phyloP scores from a whole-genome alignment of 2,888 invertebrate species.

The Orthosia gracilis region DNA sequence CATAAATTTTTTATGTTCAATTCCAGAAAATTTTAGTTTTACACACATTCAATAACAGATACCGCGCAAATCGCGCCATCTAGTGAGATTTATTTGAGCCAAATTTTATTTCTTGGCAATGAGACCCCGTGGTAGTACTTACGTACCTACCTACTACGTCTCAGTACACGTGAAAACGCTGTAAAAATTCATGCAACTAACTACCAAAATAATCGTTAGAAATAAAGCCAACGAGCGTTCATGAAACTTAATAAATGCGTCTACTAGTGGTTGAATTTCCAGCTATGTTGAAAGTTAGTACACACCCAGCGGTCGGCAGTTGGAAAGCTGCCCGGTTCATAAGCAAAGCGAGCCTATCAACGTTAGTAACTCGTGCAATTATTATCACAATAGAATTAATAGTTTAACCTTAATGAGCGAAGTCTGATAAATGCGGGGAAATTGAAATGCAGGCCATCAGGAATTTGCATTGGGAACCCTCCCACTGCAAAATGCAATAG shows the following conservation, averaged over 20 bases:
- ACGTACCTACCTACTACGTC: no score
- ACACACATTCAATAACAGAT: no score
- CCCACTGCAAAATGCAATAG: background rate
- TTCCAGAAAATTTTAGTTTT: no score
- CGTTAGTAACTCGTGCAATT: slow-evolving; percentile 15
- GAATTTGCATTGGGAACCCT: background rate
- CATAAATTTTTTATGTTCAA: no score
- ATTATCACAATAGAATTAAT: slow-evolving; percentile 15
- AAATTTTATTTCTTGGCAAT: no score
- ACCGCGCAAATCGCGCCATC: no score
- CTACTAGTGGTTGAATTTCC: slow-evolving; percentile 26
- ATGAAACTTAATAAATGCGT: slow-evolving; percentile 14
- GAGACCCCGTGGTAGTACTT: no score
- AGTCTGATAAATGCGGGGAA: background rate
- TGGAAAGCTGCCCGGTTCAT: slow-evolving; percentile 38
- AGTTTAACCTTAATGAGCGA: background rate
- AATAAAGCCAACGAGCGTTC: background rate
- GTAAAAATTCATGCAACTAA: background rate
- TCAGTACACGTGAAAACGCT: no score
- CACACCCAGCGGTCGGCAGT: background rate
- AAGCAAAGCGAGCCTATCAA: slow-evolving; percentile 30
- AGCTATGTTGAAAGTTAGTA: slow-evolving; percentile 14
- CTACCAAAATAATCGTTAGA: background rate
- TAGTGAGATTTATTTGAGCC: no score
- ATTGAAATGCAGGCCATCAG: slow-evolving; percentile 1